Conservation (phyloP, 1,140 invertebrate species). For the Drosophila nasuta region DNA sequence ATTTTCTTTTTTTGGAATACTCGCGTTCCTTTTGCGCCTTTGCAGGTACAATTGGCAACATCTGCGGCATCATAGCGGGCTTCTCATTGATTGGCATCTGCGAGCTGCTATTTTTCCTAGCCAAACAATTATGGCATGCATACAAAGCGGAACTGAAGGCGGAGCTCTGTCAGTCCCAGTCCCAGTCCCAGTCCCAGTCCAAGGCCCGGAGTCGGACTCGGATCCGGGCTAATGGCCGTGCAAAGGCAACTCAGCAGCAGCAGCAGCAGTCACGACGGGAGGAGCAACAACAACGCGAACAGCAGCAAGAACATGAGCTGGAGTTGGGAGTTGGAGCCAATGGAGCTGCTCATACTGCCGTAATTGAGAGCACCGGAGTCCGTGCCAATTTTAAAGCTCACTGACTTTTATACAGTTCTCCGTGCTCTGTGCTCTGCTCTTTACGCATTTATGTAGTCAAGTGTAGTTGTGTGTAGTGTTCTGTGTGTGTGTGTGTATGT, state of each 20-base stretch:
- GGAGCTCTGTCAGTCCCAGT: constrained; percentile 43
- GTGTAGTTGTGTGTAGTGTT: constrained; percentile 15
- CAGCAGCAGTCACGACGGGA: constrained; percentile 4
- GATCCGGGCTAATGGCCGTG: constrained; percentile 44
- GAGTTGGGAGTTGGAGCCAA: constrained; percentile 12
- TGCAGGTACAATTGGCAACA: constrained; percentile 81
- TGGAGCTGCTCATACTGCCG: constrained; percentile 52
- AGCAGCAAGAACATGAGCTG: constrained; percentile 51
- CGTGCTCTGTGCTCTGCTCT: not conserved
- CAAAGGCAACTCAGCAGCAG: constrained; percentile 53
- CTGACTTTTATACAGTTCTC: constrained; percentile 76
- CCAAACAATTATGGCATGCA: constrained; percentile 78
- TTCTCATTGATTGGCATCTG: constrained; percentile 83
- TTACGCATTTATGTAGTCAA: constrained; percentile 28
- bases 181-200: constrained; percentile 18
- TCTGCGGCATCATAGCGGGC: constrained; percentile 81
- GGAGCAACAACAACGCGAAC: not conserved
- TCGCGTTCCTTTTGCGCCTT: constrained; percentile 5
- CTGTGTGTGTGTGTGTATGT: constrained; percentile 3
- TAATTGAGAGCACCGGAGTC: constrained; percentile 55
- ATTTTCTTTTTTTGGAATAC: constrained; percentile 7
- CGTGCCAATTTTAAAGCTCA: constrained; percentile 80
- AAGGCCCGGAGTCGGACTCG: not conserved
- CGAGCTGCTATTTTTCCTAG: constrained; percentile 80
- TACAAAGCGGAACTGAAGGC: constrained; percentile 62